These are phyloP conservation scores for Alcedo atthis DNA, from an alignment of 2,797 vertebrate genomes.

Conservation along the genomic window DNA sequence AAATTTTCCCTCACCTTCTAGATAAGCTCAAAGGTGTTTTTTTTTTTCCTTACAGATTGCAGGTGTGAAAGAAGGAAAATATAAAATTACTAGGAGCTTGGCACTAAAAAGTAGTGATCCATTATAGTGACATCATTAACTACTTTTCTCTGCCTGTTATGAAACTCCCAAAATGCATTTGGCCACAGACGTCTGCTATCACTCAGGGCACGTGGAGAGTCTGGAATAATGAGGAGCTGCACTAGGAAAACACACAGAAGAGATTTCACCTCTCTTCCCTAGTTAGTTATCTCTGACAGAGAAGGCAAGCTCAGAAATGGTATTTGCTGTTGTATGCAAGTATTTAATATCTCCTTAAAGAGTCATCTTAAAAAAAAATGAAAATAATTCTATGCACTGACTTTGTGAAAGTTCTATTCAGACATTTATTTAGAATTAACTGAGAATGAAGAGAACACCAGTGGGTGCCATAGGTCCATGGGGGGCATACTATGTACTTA, in stretches of 20 bases:
- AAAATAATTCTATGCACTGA: not conserved
- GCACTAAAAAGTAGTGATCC: conserved; percentile 4
- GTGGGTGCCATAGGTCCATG: not conserved
- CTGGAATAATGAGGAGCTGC: conserved; percentile 24
- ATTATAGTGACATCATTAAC: conserved; percentile 29
- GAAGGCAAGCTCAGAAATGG: not conserved
- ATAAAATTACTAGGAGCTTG: not conserved
- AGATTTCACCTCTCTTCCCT: not conserved
- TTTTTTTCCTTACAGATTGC: not conserved
- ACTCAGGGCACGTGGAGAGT: not conserved
- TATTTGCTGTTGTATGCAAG: not conserved
- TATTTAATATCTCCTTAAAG: not conserved
- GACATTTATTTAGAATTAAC: not conserved
- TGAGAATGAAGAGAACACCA: not conserved
- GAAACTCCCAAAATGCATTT: not conserved
- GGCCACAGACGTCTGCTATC: not conserved
- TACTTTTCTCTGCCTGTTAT: not conserved
- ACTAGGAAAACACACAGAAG: conserved; percentile 2
- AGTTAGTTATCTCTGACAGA: conserved; percentile 14
- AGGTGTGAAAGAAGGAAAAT: not conserved
- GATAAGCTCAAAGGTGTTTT: not conserved
- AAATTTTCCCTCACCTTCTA: not conserved
- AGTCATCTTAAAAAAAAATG: not conserved
- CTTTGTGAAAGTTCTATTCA: not conserved
- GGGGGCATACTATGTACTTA: not conserved